phyloP scores from a whole-genome alignment of 1,140 invertebrate species.

The Druon quercuslanigerum region DNA sequence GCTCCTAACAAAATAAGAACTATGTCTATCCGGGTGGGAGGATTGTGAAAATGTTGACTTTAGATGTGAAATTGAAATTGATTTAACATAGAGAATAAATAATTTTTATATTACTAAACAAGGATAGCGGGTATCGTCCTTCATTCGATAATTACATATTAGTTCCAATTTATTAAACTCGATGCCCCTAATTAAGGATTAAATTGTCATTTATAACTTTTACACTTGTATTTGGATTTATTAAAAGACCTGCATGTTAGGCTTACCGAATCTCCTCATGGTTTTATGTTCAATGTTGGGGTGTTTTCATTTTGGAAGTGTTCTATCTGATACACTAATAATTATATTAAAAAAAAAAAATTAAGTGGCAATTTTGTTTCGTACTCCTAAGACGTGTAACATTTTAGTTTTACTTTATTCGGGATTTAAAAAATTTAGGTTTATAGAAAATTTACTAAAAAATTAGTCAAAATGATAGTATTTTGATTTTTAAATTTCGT shows the following conservation, averaged over 20 bases:
- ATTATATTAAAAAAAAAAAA: no score
- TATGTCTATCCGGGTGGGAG: constrained; percentile 23
- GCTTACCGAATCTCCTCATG: background rate
- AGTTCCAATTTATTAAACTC: constrained; percentile 17
- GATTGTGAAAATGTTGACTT: constrained; percentile 25
- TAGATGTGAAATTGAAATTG: constrained; percentile 29
- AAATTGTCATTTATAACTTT: constrained; percentile 32
- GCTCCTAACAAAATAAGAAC: constrained; percentile 15
- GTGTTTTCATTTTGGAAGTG: constrained; percentile 10
- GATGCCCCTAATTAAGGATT: constrained; percentile 23
- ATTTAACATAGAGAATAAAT: constrained; percentile 30
- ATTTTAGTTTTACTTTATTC: no score
- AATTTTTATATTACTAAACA: constrained; percentile 29
- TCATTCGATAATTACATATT: constrained; percentile 28
- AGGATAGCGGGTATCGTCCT: constrained; percentile 29
- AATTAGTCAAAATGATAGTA: no score
- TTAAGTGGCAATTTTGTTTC: no score
- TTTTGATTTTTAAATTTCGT: no score
- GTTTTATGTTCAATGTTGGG: background rate
- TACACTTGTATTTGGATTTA: constrained; percentile 23
- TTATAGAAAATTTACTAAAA: no score
- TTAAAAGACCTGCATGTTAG: constrained; percentile 11
- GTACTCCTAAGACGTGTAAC: no score
- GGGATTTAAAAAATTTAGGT: no score
- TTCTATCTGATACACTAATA: background rate